Base-by-base conservation (phyloP, 2,113 vertebrate species). In the Ancistrus triradiatus region DNA sequence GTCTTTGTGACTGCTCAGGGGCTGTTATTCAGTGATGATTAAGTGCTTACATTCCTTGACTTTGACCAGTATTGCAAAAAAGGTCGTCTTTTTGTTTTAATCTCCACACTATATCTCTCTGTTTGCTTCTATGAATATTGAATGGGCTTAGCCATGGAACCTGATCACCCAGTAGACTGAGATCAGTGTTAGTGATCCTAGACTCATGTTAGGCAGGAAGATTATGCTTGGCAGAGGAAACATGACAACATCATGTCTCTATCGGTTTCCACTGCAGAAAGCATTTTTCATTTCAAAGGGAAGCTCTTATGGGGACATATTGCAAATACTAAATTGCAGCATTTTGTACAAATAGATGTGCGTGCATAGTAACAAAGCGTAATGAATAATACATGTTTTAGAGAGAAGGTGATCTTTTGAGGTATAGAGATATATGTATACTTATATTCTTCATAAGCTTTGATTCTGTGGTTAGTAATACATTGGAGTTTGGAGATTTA, bases 311-410 rank as follows among this genome's bases (percentile, higher is more conserved):
- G n/a, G n/a, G n/a, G n/a, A n/a, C n/a, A n/a, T n/a, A n/a, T n/a
- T n/a, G n/a, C n/a, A n/a, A n/a, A n/a, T n/a, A n/a, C n/a, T n/a
- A n/a, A n/a, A n/a, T n/a, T 21, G 19, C 43, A 58, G 44, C 46
- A 50, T 35, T 69, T 58, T 59, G 44, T 33, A 33, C 25, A 3
- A 3, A 31, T 31, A n/a, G n/a, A n/a, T 47, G 14, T 9, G 7
- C 13, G 42, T 37, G 21, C 13, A 15, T 22, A 11, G 42, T 15
- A 40, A 28, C 21, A 40, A 40, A 53, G 33, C 11, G 17, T 63
- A 63, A 57, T 49, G 33, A 28, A 50, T 31, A 43, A 44, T 51
- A 44, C 17, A 48, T 57, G 49, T 13, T 28, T 19, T 66, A 19
- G 15, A 27, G 33, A 43, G 35, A 33, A 56, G 33, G 42, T 31